Evolutionary conservation across 2,888 invertebrate genomes (phyloP).

Genomic region (Athripsodes cinereus): DNA sequence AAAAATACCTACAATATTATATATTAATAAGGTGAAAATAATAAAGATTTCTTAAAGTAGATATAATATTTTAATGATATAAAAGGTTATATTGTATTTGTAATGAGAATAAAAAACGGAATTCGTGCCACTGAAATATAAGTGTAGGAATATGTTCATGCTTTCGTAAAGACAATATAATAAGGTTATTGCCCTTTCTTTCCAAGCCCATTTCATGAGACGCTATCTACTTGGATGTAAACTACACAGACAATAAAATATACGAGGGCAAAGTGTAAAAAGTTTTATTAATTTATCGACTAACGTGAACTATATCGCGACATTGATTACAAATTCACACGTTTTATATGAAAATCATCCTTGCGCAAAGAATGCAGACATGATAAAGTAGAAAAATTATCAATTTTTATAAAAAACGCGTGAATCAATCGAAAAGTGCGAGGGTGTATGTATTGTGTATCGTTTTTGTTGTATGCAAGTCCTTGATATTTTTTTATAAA

Average conservation of each 20-base stretch:
- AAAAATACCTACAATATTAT: background rate
- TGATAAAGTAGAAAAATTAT: background rate
- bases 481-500: background rate
- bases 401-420: background rate
- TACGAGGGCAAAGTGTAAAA: too few relatives aligned
- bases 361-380: background rate
- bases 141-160: background rate
- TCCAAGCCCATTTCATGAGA: background rate
- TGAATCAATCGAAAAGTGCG: background rate
- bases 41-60: too few relatives aligned
- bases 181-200: background rate
- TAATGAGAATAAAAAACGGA: background rate
- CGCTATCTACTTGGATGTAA: too few relatives aligned
- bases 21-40: background rate
- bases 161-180: background rate
- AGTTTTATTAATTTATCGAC: too few relatives aligned
- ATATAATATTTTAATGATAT: background rate
- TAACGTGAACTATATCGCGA: too few relatives aligned
- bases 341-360: too few relatives aligned
- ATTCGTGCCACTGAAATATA: background rate
- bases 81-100: background rate
- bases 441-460: background rate
- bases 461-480: background rate
- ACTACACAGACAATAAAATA: too few relatives aligned
- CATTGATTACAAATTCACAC: too few relatives aligned